Percentiles rank a stretch among this genome's conserved stretches.
phyloP scores from a whole-genome alignment of 2,797 vertebrate species.

The Falco naumanni region DNA sequence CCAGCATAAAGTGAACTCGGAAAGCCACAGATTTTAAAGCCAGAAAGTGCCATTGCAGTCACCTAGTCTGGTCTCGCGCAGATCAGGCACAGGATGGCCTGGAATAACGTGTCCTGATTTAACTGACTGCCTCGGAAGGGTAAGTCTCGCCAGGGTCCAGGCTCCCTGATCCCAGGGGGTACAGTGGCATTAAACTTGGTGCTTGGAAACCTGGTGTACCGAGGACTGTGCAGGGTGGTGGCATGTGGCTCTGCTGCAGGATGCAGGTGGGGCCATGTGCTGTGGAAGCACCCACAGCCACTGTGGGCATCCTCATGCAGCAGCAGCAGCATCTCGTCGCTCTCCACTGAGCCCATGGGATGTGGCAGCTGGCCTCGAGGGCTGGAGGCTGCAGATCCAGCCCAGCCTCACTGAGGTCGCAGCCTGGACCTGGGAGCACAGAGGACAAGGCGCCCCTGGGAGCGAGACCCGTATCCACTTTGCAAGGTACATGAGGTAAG shows the following conservation, averaged over 20 bases:
- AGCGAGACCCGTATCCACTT: rapidly evolving
- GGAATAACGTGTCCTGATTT: rapidly evolving
- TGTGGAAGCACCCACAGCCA: neutral
- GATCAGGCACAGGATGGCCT: neutral
- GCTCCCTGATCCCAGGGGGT: neutral
- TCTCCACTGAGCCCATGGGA: rapidly evolving
- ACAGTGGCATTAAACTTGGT: rapidly evolving
- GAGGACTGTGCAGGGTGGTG: neutral
- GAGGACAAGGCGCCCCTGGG: rapidly evolving
- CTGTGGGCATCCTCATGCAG: rapidly evolving
- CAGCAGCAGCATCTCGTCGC: neutral
- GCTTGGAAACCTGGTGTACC: rapidly evolving
- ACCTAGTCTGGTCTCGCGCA: neutral
- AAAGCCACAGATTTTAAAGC: neutral
- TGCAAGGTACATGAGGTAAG: rapidly evolving
- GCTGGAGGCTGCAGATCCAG: neutral
- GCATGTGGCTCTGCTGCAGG: neutral
- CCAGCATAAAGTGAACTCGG: neutral
- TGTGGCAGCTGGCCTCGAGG: neutral
- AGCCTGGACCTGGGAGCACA: rapidly evolving
- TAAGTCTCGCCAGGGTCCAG: neutral
- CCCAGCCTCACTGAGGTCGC: rapidly evolving
- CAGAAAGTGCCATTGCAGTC: neutral
- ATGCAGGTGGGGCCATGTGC: neutral
- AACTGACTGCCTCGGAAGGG: neutral